Base-by-base conservation (phyloP, 1,140 invertebrate species). In the Apis cerana region DNA sequence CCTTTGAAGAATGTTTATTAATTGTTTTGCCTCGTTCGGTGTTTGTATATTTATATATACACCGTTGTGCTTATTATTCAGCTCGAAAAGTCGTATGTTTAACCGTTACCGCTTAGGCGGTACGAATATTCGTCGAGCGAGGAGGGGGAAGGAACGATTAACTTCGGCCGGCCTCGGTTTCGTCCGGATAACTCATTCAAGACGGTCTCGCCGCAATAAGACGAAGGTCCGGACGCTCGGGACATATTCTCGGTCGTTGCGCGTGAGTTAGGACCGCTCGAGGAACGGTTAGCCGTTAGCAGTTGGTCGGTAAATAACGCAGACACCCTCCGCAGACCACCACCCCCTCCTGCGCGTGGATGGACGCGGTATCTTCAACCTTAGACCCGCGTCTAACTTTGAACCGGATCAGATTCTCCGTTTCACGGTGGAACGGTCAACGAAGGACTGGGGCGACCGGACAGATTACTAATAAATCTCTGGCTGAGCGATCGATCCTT, bases 161-260 rank as follows among this genome's bases (percentile, higher is more conserved):
- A 87, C 76, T 77, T 67, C 23, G 23, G 43, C 52, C 23, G 50
- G 56, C 17, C 13, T 64, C 33, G 75, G 48, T 76, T 65, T 77
- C 80, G 86, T 77, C 84, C 85, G 87, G 89, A 67, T 79, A 86
- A 85, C 85, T 88, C 88, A 88, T 90, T 88, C 87, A 87, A 90
- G 87, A 82, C 83, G 82, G 90, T 83, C 69, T 83, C 74, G 74
- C 86, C 85, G 80, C 86, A 85, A 79, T 85, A 92, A 92, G 91
- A 93, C 90, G 92, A 91, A 93, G 92, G 91, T 92, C 88, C 88
- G 90, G 90, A 92, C 90, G 85, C 89, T 86, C 89, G 89, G 91
- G 91, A 92, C 91, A 89, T 91, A 92, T 92, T 92, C 89, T 90
- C 88, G 89, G 89, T 86, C 89, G 91, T 88, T 90, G 90, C 87